Percentiles rank a stretch among this genome's conserved stretches.
phyloP scores from a whole-genome alignment of 2,113 vertebrate species.

The Cygnus buccinator region DNA sequence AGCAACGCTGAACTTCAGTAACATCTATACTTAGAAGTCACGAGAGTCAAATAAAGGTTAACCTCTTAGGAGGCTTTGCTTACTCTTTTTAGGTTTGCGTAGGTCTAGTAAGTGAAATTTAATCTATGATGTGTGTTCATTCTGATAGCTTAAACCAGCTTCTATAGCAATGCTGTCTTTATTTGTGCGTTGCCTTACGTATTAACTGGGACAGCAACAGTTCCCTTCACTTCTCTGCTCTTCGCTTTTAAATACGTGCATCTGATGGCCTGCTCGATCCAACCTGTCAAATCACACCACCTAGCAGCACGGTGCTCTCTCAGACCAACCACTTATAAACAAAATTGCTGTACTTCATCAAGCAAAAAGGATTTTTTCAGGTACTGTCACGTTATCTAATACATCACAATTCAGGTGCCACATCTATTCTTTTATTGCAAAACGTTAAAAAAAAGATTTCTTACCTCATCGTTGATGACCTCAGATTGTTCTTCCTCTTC shows the following conservation, averaged over 20 bases:
- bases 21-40: not conserved
- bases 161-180: not conserved
- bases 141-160: not conserved
- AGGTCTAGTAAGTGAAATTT: not conserved
- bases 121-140: not conserved
- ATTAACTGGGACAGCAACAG: not conserved
- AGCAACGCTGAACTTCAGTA: not conserved
- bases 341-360: not conserved
- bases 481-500: conserved; percentile 96
- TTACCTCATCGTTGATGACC: conserved; percentile 97
- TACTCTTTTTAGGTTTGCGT: not conserved
- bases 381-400: not conserved
- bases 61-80: not conserved
- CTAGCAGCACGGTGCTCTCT: not conserved
- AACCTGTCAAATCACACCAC: rapidly evolving
- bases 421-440: not conserved
- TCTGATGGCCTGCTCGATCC: not conserved
- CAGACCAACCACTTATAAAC: not conserved
- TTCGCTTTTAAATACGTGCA: not conserved
- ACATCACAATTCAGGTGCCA: not conserved
- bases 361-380: not conserved
- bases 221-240: not conserved
- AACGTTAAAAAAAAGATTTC: not conserved
- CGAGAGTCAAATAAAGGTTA: not conserved
- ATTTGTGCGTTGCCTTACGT: not conserved